These are phyloP conservation scores for Melieria crassipennis DNA, from an alignment of 2,888 invertebrate genomes.

Conservation along the genomic window DNA sequence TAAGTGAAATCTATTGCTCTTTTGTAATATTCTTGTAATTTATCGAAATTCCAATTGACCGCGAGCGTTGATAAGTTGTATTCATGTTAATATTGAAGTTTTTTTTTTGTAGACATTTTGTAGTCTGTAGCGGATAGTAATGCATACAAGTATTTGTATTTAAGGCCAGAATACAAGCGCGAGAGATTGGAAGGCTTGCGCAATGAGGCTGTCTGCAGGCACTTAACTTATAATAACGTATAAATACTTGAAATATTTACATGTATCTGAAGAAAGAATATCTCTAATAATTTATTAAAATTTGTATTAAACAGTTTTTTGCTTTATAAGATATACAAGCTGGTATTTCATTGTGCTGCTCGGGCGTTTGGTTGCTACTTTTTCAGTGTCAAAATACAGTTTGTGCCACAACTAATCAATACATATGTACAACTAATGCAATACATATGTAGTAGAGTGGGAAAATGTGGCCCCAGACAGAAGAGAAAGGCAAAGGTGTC, in stretches of 20 bases:
- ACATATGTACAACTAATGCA: too few relatives aligned
- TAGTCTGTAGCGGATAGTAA: slow-evolving; percentile 13
- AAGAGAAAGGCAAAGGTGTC: too few relatives aligned
- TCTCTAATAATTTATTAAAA: slow-evolving; percentile 22
- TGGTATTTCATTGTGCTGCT: too few relatives aligned
- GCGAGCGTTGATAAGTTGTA: background rate
- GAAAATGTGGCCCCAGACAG: too few relatives aligned
- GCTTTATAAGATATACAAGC: background rate
- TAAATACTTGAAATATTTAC: slow-evolving; percentile 10
- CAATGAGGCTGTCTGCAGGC: slow-evolving; percentile 22
- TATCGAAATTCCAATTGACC: background rate
- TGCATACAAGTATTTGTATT: slow-evolving; percentile 6
- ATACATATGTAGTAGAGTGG: too few relatives aligned
- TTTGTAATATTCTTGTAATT: slow-evolving; percentile 24
- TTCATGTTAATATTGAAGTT: slow-evolving; percentile 20
- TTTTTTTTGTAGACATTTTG: slow-evolving; percentile 13
- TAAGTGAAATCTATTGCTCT: slow-evolving; percentile 25
- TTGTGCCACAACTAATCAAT: too few relatives aligned
- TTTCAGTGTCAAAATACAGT: too few relatives aligned
- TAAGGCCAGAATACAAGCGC: slow-evolving; percentile 7
- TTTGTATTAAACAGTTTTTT: slow-evolving; percentile 22
- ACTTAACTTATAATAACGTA: slow-evolving; percentile 14
- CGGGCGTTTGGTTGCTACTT: too few relatives aligned
- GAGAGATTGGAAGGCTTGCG: slow-evolving; percentile 11
- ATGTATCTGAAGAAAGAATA: slow-evolving; percentile 18